These are phyloP conservation scores for Calidris pygmaea DNA, from an alignment of 2,113 vertebrate genomes.

Conservation along the genomic window DNA sequence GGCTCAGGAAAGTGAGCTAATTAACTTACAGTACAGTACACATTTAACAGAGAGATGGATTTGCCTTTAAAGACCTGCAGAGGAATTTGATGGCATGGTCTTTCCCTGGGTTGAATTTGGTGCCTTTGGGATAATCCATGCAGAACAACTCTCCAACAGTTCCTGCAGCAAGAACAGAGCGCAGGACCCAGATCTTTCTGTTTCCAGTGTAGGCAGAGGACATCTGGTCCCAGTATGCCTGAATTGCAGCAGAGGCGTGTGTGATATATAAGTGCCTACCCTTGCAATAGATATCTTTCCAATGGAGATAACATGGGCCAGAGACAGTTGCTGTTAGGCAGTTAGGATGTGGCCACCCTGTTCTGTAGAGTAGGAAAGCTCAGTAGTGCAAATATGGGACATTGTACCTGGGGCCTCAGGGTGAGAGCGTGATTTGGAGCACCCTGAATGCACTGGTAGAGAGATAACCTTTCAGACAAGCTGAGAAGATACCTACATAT, in stretches of 20 bases:
- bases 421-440: rapidly evolving
- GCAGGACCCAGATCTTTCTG: neutral
- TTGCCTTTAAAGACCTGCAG: neutral
- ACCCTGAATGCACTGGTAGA: neutral
- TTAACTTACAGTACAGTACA: neutral
- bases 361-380: neutral
- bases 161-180: neutral
- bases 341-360: neutral
- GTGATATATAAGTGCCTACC: rapidly evolving
- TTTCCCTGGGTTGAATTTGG: neutral
- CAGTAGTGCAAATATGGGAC: neutral
- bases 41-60: neutral
- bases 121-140: neutral
- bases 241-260: neutral
- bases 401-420: neutral
- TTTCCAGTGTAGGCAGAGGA: neutral
- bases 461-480: neutral
- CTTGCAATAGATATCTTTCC: neutral
- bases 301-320: neutral
- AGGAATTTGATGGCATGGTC: neutral
- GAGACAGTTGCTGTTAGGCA: neutral
- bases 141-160: neutral
- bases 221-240: neutral
- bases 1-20: neutral
- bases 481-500: neutral